Percentiles rank a stretch among this genome's conserved stretches.
Evolutionary conservation across 1,140 invertebrate species (phyloP).

Genomic region (Orussus abietinus): DNA sequence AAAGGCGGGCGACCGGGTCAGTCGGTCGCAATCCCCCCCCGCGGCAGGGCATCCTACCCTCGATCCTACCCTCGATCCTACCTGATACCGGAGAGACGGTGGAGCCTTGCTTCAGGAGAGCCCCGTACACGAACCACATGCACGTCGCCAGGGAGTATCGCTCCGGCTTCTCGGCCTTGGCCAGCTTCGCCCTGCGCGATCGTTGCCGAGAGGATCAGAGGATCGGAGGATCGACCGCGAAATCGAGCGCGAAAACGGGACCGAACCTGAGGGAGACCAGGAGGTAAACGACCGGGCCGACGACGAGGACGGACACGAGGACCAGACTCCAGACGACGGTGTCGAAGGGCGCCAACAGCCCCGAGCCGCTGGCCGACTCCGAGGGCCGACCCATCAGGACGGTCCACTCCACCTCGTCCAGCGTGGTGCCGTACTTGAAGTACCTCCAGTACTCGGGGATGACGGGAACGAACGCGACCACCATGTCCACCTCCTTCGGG

Average conservation of each 20-base stretch:
- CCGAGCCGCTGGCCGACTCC: slow-evolving; percentile 77
- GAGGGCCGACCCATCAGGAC: slow-evolving; percentile 74
- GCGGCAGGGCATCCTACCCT: no score
- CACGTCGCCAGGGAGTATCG: slow-evolving; percentile 65
- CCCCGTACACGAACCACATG: slow-evolving; percentile 84
- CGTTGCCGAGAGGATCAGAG: no score
- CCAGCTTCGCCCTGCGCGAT: slow-evolving; percentile 45
- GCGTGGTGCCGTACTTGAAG: slow-evolving; percentile 61
- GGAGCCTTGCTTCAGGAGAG: slow-evolving; percentile 83
- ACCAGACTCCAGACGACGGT: slow-evolving; percentile 74
- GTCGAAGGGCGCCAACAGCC: slow-evolving; percentile 76
- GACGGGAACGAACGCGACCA: slow-evolving; percentile 71
- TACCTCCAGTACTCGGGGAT: slow-evolving; percentile 56
- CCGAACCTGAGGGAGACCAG: slow-evolving; percentile 61
- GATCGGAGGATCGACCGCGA: no score
- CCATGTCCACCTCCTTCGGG: slow-evolving; percentile 69
- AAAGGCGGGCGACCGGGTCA: no score
- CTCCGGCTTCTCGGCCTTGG: slow-evolving; percentile 53
- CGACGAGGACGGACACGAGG: slow-evolving; percentile 64
- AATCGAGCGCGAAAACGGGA: no score
- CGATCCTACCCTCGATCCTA: no score
- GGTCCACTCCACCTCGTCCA: slow-evolving; percentile 72
- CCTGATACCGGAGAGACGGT: slow-evolving; percentile 72
- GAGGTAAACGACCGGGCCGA: slow-evolving; percentile 76
- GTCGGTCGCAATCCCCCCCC: no score